These are phyloP conservation scores for Drosophila fuyamai DNA, from an alignment of 1,140 invertebrate genomes.

Conservation along the genomic window DNA sequence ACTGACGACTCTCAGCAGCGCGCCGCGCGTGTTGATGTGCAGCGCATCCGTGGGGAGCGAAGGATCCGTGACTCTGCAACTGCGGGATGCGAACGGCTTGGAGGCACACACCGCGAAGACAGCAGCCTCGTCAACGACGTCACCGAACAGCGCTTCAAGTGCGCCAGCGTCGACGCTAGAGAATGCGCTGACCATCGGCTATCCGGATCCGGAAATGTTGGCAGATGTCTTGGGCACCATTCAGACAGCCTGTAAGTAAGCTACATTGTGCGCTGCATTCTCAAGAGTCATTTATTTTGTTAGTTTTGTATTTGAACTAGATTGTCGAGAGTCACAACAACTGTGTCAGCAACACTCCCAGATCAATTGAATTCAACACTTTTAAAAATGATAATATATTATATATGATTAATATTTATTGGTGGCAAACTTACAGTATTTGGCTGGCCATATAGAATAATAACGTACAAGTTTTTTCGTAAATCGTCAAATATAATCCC, in stretches of 20 bases:
- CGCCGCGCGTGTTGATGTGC: conserved; percentile 87
- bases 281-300: not conserved
- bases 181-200: conserved; percentile 86
- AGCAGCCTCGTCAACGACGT: conserved; percentile 52
- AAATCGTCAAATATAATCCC: too few relatives aligned
- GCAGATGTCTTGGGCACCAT: conserved; percentile 84
- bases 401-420: too few relatives aligned
- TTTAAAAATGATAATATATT: too few relatives aligned
- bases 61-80: conserved; percentile 85
- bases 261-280: not conserved
- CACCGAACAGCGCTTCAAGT: conserved; percentile 53
- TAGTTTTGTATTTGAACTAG: too few relatives aligned
- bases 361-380: too few relatives aligned
- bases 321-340: too few relatives aligned
- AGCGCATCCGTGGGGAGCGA: conserved; percentile 87
- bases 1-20: conserved; percentile 86
- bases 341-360: too few relatives aligned
- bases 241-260: conserved; percentile 84
- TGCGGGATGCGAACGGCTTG: conserved; percentile 85
- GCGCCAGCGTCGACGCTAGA: conserved; percentile 79
- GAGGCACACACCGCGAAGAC: conserved; percentile 52
- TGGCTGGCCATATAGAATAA: too few relatives aligned
- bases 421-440: too few relatives aligned
- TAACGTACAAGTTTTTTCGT: too few relatives aligned
- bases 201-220: conserved; percentile 86